Base-by-base conservation (phyloP, 2,888 invertebrate species). In the Tenthredo notha region DNA sequence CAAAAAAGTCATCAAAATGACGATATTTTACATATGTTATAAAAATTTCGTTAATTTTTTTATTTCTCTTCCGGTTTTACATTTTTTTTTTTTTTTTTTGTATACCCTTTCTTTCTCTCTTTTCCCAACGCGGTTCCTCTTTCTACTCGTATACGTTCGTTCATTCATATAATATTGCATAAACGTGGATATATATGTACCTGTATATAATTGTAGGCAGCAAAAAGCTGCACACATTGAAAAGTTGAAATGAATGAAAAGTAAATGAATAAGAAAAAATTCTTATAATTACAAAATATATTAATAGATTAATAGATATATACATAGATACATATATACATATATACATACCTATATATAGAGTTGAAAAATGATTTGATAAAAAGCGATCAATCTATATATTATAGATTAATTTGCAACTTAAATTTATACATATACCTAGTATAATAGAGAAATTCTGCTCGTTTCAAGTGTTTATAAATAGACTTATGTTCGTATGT, bases 381-480 rank as follows among this genome's bases (percentile, higher is more conserved):
- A 7, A 54, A 54, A n/a, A 54, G 2, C 7, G n/a, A 54, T 54
- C 7, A n/a, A n/a, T n/a, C n/a, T 7, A 54, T n/a, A 1, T 54
- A n/a, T 50, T n/a, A 6, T n/a, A 50, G 6, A n/a, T 50, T 50
- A 5, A n/a, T 50, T 50, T 6, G 47, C 43, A 43, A 43, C 1
- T 10, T 1, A 43, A 43, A 12, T 47, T 47, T 47, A 1, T 47
- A 47, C 12, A 47, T 67, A 25, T 67, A 25, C 4, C 5, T 12
- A 6, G 67, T 67, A 67, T 61, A 61, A 6, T 21, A 21, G 9
- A 7, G 25, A 25, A 21, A 5, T 33, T 67, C 33, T 67, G 67
- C 18, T 67, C 15, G 67, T 33, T 25, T 67, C 18, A 33, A 67
- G 67, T 67, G 67, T 67, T 67, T 33, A 67, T 67, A 67, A 67